phyloP scores from a whole-genome alignment of 1,140 invertebrate species.

The Drosophila erecta region DNA sequence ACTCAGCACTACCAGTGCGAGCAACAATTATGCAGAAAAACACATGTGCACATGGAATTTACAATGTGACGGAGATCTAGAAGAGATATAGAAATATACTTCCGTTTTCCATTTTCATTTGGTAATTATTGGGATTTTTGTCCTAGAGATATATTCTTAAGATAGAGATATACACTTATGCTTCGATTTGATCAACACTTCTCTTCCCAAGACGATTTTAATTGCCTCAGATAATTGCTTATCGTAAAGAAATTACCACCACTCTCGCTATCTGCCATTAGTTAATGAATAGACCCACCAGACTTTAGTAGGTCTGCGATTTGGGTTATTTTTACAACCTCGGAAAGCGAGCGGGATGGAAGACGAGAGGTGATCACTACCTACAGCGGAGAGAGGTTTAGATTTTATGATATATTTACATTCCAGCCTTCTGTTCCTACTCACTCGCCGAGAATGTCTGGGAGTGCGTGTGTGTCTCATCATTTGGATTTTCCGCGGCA shows the following conservation, averaged over 20 bases:
- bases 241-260: slow-evolving; percentile 34
- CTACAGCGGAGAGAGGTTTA: slow-evolving; percentile 53
- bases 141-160: too few species aligned
- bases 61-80: background rate
- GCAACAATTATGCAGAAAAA: slow-evolving; percentile 9
- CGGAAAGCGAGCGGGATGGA: background rate
- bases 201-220: background rate
- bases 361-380: slow-evolving; percentile 33
- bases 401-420: slow-evolving; percentile 81
- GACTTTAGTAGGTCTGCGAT: slow-evolving; percentile 37
- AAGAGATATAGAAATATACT: too few species aligned
- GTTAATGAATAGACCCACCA: slow-evolving; percentile 39
- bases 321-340: slow-evolving; percentile 47
- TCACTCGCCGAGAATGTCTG: slow-evolving; percentile 27
- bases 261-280: slow-evolving; percentile 36
- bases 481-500: slow-evolving; percentile 76
- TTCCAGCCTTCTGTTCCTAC: slow-evolving; percentile 49
- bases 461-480: slow-evolving; percentile 57
- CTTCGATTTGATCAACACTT: background rate
- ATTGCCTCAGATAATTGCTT: slow-evolving; percentile 11
- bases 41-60: background rate
- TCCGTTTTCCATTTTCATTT: too few species aligned
- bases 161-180: too few species aligned
- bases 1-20: slow-evolving; percentile 10
- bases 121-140: too few species aligned